These are phyloP conservation scores for Momotus momota DNA, from an alignment of 2,797 vertebrate species.

Conservation along the genomic window DNA sequence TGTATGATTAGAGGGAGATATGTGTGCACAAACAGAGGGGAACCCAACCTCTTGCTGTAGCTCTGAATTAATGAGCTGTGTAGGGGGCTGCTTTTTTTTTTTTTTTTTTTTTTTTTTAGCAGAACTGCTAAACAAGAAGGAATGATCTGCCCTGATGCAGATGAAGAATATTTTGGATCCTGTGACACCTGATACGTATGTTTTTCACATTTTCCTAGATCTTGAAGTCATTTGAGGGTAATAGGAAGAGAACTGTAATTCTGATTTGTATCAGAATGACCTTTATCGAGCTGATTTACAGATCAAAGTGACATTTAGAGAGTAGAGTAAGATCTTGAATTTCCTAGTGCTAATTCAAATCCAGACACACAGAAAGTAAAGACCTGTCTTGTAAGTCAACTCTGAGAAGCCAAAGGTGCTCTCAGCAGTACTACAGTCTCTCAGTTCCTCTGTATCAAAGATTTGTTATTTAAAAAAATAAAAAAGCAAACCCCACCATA, in stretches of 20 bases:
- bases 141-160: not conserved
- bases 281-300: constrained; percentile 71
- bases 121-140: not conserved
- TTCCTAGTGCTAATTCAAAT: constrained; percentile 71
- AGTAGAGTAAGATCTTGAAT: constrained; percentile 71
- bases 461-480: not conserved
- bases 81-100: no score
- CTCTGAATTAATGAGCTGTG: not conserved
- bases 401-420: constrained; percentile 54
- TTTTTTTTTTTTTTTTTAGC: not conserved
- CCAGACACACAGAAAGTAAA: constrained; percentile 64
- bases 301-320: constrained; percentile 70
- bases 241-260: constrained; percentile 67
- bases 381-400: constrained; percentile 71
- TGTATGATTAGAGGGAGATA: not conserved
- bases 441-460: constrained; percentile 8
- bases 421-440: not conserved
- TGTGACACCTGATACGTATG: constrained; percentile 24
- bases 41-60: not conserved
- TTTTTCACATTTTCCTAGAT: constrained; percentile 55
- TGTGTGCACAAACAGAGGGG: not conserved
- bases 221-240: constrained; percentile 52
- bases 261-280: constrained; percentile 71
- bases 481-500: not conserved
- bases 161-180: constrained; percentile 24